phyloP scores from a whole-genome alignment of 2,888 invertebrate species.

The Melipona beecheii region DNA sequence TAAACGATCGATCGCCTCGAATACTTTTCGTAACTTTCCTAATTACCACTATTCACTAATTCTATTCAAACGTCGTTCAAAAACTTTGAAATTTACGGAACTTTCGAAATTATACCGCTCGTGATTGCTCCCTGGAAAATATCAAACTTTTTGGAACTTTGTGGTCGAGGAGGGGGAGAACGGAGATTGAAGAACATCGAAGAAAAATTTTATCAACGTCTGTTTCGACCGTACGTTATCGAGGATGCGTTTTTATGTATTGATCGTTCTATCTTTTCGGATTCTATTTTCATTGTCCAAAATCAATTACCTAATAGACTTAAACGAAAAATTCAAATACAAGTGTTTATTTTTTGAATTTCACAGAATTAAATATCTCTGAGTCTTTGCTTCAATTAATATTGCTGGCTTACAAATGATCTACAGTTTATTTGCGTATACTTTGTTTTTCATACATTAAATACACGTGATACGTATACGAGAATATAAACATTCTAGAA shows the following conservation, averaged over 20 bases:
- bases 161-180: too few relatives aligned
- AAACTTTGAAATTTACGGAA: not conserved
- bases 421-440: too few relatives aligned
- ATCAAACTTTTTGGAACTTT: not conserved
- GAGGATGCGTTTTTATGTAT: not conserved
- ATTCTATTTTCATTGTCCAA: not conserved
- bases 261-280: not conserved
- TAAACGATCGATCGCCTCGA: conserved; percentile 5
- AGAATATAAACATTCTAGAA: too few relatives aligned
- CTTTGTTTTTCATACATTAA: too few relatives aligned
- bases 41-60: conserved; percentile 23
- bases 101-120: conserved; percentile 6
- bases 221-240: not conserved
- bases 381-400: too few relatives aligned
- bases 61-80: conserved; percentile 9
- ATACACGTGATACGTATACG: too few relatives aligned
- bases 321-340: not conserved
- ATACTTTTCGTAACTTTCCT: conserved; percentile 21
- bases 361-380: too few relatives aligned
- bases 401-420: too few relatives aligned
- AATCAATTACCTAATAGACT: not conserved
- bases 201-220: not conserved
- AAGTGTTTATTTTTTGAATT: too few relatives aligned
- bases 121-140: not conserved
- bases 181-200: not conserved